Evolutionary conservation across 2,797 vertebrate genomes (phyloP), one percentile per base, ranked within the genome.

Genomic region (Chelmon rostratus): DNA sequence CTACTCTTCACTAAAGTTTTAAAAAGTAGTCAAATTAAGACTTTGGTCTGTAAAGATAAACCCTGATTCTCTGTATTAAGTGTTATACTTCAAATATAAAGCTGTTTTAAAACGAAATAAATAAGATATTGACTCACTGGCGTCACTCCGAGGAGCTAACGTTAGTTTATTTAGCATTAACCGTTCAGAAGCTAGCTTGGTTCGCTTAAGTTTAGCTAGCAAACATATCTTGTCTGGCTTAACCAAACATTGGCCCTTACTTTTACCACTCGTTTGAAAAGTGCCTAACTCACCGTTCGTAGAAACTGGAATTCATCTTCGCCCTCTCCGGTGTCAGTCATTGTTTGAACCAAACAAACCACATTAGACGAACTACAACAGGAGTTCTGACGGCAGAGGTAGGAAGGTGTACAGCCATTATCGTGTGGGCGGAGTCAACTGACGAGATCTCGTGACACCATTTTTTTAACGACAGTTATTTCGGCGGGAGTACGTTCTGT

Each of bases 301-400:
- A 96, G 86, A 84, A 95, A 95, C 23, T 94, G 95, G 49, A 91
- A 93, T 71, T 95, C 94, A 21, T 95, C 95, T 8, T 95, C 94
- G 0, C 46, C 73, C 3, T 93, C 93, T 59, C 70, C 77, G 1
- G 63, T 19, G 31, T 90, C 90, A 7, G 57, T 31, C 94, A 95
- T 94, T 58, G 21, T 86, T 67, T 57, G 8, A 53, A 2, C 10
- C 35, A 40, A 61, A 42, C 6, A 0, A 11, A 52, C 12, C 15
- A 31, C 77, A 56, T 77, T 10, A 18, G 33, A 31, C 21, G 15
- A 21, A 15, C 38, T 10, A 1, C 3, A 0, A 31, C 0, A 8
- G 4, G 12, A 46, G 2, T 2, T 4, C 12, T 38, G 9, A 10
- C 8, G n/a, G 38, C 7, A 18, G 53, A 10, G n/a, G 37, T 1